phyloP scores from a whole-genome alignment of 2,888 invertebrate genomes.

The Hololepta plana region DNA sequence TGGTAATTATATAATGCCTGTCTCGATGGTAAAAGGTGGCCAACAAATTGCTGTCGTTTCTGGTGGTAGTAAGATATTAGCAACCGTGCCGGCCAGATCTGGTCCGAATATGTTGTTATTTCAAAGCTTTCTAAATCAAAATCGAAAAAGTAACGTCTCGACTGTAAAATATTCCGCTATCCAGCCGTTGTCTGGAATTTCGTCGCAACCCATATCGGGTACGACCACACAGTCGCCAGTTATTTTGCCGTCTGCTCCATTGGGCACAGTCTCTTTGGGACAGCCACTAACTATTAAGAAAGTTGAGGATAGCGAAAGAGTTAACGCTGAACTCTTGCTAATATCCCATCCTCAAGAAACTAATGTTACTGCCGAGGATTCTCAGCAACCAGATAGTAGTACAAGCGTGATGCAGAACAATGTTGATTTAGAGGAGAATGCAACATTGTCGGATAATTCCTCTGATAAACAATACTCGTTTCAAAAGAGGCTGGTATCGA shows the following conservation, averaged over 20 bases:
- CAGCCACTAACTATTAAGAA: constrained; percentile 26
- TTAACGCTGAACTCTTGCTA: constrained; percentile 22
- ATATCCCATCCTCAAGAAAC: constrained; percentile 22
- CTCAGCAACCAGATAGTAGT: constrained; percentile 19
- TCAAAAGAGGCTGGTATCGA: constrained; percentile 11
- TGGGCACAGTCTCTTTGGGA: constrained; percentile 22
- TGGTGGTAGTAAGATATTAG: constrained; percentile 39
- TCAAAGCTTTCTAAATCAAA: constrained; percentile 48
- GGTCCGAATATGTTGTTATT: constrained; percentile 44
- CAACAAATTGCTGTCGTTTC: constrained; percentile 57
- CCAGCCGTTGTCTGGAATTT: constrained; percentile 26
- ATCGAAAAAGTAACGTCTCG: constrained; percentile 36
- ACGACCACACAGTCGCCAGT: constrained; percentile 26
- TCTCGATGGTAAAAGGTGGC: constrained; percentile 51
- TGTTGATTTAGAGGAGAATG: constrained; percentile 18
- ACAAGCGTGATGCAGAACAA: constrained; percentile 17
- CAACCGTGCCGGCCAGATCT: constrained; percentile 32
- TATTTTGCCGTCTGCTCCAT: constrained; percentile 24
- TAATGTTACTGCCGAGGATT: constrained; percentile 9
- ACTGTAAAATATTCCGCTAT: constrained; percentile 33
- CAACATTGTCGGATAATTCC: constrained; percentile 16
- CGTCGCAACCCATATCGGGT: constrained; percentile 24
- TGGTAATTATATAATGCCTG: constrained; percentile 53
- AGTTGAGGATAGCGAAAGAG: constrained; percentile 20
- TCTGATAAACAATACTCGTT: constrained; percentile 12